Percentiles rank a stretch among this genome's conserved stretches.
Conservation (phyloP, 2,797 vertebrate species). For the Alcedo atthis region DNA sequence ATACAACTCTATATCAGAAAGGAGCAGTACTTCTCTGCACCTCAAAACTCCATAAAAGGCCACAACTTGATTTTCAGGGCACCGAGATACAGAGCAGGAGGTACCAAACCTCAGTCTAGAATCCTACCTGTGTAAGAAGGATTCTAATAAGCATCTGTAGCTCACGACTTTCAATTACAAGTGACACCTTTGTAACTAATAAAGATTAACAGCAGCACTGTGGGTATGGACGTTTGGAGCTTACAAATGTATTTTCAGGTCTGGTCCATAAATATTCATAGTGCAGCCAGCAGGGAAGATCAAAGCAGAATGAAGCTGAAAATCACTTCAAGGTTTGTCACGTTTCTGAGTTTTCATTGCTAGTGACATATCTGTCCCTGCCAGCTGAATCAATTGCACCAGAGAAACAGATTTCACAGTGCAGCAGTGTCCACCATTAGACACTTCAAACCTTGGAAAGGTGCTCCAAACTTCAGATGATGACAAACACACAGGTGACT, state of each 20-base stretch:
- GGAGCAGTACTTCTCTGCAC: background rate
- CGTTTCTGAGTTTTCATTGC: background rate
- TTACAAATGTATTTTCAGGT: background rate
- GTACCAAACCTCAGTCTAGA: background rate
- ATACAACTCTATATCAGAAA: background rate
- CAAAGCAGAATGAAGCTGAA: background rate
- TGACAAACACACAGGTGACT: background rate
- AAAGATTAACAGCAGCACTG: background rate
- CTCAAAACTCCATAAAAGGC: background rate
- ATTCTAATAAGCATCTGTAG: background rate
- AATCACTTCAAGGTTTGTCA: background rate
- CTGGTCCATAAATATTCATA: background rate
- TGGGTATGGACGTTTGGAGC: background rate
- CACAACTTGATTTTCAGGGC: background rate
- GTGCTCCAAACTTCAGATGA: background rate
- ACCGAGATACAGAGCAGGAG: background rate
- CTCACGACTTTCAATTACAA: background rate
- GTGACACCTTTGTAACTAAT: background rate
- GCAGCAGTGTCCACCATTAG: background rate
- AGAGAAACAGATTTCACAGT: background rate
- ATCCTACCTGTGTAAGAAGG: accelerated
- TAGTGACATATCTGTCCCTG: background rate
- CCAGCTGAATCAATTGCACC: background rate
- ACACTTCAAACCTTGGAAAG: background rate
- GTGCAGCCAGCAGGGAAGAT: background rate